Base-by-base conservation (phyloP, 1,140 invertebrate genomes). In the Leptonema lineaticorne region DNA sequence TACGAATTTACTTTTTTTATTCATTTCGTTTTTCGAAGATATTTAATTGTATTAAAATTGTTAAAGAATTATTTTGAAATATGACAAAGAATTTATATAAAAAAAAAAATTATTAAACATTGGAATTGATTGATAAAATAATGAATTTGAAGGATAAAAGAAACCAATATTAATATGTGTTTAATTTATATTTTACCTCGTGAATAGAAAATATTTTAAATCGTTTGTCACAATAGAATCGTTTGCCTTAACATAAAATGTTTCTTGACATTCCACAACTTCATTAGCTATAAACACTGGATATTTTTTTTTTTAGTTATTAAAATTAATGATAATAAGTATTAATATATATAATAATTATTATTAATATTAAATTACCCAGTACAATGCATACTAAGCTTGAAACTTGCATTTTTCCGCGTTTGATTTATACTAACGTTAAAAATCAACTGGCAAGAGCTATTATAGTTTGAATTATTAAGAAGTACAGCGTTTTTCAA, bases 151-250 rank as follows among this genome's bases (percentile, higher is more conserved):
- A n/a, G 4, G 20, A 24, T 24, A 5, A 5, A 7, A 22, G 18
- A 63, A 63, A 63, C 16, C n/a, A 2, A 63, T 53, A n/a, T 50
- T 65, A 65, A 27, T n/a, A n/a, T n/a, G 27, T 28, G 37, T 20
- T 4, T 14, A 65, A 16, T n/a, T 64, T 20, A 22, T 11, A 50
- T n/a, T 28, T 45, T 20, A 65, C 63, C 14, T 65, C 2, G 63
- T 65, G 37, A 53, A 27, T 65, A 65, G 29, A 53, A 53, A 26
- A 65, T 11, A 65, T n/a, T 41, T 18, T 28, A 65, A 14, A 29
- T 63, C 22, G 16, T 24, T 22, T 2, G 30, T 18, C 4, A 5
- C 20, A 22, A 53, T 53, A 6, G 6, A 22, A 6, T 6, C 48
- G 14, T 53, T 53, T 2, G 14, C 30, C 5, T 29, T 28, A 7